phyloP scores from a whole-genome alignment of 2,888 invertebrate species.

The Argyresthia goedartella region DNA sequence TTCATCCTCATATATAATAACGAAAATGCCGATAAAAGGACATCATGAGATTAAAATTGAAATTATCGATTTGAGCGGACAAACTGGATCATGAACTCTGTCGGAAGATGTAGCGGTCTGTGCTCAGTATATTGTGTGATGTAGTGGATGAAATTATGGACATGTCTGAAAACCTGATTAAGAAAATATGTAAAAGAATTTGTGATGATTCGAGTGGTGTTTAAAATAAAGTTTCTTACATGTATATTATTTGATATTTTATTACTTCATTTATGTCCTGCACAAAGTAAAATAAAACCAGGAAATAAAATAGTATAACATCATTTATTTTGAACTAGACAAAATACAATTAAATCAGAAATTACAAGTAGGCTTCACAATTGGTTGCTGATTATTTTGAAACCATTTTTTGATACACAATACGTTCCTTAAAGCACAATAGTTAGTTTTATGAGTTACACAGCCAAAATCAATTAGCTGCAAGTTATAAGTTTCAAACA shows the following conservation, averaged over 20 bases:
- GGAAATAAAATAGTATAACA: background rate
- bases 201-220: background rate
- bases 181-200: background rate
- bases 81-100: background rate
- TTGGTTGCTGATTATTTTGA: background rate
- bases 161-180: background rate
- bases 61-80: background rate
- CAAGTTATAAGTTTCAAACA: background rate
- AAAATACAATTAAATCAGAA: background rate
- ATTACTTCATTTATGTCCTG: background rate
- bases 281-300: background rate
- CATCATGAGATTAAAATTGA: too few relatives aligned
- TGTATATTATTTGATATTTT: background rate
- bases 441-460: background rate
- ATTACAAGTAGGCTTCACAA: background rate
- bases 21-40: background rate
- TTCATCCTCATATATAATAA: background rate
- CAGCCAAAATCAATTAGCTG: background rate
- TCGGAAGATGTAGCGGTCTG: background rate
- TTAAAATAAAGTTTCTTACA: background rate
- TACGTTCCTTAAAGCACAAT: too few relatives aligned
- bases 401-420: too few relatives aligned
- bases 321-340: background rate
- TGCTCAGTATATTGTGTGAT: background rate
- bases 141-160: background rate